phyloP scores from a whole-genome alignment of 2,888 invertebrate genomes.

The Lasioglossum morio region DNA sequence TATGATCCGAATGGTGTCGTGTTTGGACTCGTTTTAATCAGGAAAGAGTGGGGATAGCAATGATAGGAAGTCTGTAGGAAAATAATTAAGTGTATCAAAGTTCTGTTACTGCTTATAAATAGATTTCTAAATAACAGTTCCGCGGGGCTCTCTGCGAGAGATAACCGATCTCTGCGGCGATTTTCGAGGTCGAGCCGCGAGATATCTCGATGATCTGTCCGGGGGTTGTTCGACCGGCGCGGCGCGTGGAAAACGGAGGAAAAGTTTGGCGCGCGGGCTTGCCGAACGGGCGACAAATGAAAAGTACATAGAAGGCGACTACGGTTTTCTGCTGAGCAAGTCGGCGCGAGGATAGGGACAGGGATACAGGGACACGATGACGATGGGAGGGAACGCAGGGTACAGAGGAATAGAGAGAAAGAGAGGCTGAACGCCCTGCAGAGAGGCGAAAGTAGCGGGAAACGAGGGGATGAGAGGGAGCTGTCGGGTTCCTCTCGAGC shows the following conservation, averaged over 20 bases:
- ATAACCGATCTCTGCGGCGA: conserved; percentile 30
- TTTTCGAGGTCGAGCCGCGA: conserved; percentile 21
- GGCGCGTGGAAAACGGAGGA: not conserved
- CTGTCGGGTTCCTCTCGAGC: conserved; percentile 35
- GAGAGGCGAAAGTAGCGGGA: conserved; percentile 9
- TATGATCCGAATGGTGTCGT: not conserved
- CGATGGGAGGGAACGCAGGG: not conserved
- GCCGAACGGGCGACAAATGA: conserved; percentile 8
- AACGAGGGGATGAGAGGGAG: not conserved
- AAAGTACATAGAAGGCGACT: conserved; percentile 3
- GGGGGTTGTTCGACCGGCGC: not conserved
- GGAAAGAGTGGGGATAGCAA: not conserved
- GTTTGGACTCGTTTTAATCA: not conserved
- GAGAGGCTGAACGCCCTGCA: conserved; percentile 8
- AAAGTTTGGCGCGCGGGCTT: not conserved
- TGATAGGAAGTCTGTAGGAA: fast-evolving
- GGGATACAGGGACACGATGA: not conserved
- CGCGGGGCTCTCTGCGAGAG: not conserved
- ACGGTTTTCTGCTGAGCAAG: conserved; percentile 21
- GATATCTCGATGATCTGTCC: not conserved
- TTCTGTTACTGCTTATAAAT: not conserved
- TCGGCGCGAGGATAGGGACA: not conserved
- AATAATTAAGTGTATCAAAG: not conserved
- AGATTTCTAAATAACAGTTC: not conserved
- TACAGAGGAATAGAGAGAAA: not conserved